phyloP scores from a whole-genome alignment of 2,888 invertebrate species.

The Aporophyla nigra region DNA sequence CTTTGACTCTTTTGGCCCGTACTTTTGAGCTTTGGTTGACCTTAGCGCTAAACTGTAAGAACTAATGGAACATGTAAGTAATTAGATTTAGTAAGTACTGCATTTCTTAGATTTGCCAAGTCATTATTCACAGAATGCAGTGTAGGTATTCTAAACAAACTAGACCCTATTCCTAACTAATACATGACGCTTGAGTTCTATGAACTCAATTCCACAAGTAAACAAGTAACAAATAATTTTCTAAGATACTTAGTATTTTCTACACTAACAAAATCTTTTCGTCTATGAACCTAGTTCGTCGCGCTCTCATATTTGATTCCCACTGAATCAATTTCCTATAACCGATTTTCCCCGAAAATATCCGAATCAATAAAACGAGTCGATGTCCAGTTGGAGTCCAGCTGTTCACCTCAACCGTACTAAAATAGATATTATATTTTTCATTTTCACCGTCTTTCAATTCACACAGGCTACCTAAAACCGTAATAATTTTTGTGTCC shows the following conservation, averaged over 20 bases:
- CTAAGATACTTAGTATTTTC: neutral
- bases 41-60: neutral
- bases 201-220: conserved; percentile 5
- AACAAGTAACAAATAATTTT: conserved; percentile 8
- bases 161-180: neutral
- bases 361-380: conserved; percentile 47
- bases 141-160: neutral
- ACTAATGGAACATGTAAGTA: neutral
- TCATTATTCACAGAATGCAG: conserved; percentile 1
- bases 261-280: neutral
- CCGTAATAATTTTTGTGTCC: conserved; percentile 80
- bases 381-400: conserved; percentile 50
- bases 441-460: conserved; percentile 51
- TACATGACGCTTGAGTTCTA: neutral
- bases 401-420: conserved; percentile 55
- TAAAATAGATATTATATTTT: conserved; percentile 61
- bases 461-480: conserved; percentile 47
- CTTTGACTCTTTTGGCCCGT: neutral
- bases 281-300: neutral
- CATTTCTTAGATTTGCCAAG: neutral
- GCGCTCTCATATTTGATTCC: conserved; percentile 2
- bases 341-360: conserved; percentile 30
- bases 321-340: conserved; percentile 38
- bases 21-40: conserved; percentile 1
- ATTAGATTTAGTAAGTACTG: neutral